Base-by-base conservation (phyloP, 1,140 invertebrate species). In the Muscidifurax raptorellus region DNA sequence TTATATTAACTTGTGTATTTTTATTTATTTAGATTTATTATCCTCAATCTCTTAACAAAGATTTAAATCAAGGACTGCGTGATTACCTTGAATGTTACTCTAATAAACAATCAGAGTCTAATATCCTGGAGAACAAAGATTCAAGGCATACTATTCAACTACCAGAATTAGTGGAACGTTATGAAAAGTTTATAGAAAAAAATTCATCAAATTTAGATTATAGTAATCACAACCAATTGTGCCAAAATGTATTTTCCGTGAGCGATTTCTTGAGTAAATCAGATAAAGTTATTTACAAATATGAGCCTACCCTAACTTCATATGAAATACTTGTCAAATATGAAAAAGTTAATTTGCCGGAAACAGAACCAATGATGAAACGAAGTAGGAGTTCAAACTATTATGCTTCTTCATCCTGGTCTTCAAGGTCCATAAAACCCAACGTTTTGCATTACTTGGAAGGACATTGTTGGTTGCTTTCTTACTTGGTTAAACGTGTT, bases 401-500 rank as follows among this genome's bases (percentile, higher is more conserved):
- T 9, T 1, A 67, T 13, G 52, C 64, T 64, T 47, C 27, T 47
- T 25, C 40, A 30, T 1, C 89, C 28, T 88, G 89, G 90, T 82
- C 88, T 86, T 77, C 89, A 40, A 80, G 85, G 71, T 80, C 64
- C n/a, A 83, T 92, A 59, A 87, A 88, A 81, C 44, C 90, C n/a
- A 90, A 83, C 25, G 83, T 95, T 10, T 89, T 95, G 32, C 93
- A 92, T 77, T 95, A 95, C 80, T 91, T 95, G 7, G 91, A 93
- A 76, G 92, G 92, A 52, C 92, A 95, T 77, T 95, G 95, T 86
- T 94, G 93, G 93, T 77, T 95, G 1, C 84, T 95, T 28, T 94
- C 94, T 2, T 94, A 94, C 86, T 89, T 95, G 5, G 87, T 95
- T 27, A 92, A 93, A 82, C 92, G 92, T 64, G 92, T 95, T 85